Percentiles rank a stretch among this genome's conserved stretches.
These are phyloP conservation scores for Bombus huntii DNA, from an alignment of 1,140 invertebrate genomes.

Conservation along the genomic window DNA sequence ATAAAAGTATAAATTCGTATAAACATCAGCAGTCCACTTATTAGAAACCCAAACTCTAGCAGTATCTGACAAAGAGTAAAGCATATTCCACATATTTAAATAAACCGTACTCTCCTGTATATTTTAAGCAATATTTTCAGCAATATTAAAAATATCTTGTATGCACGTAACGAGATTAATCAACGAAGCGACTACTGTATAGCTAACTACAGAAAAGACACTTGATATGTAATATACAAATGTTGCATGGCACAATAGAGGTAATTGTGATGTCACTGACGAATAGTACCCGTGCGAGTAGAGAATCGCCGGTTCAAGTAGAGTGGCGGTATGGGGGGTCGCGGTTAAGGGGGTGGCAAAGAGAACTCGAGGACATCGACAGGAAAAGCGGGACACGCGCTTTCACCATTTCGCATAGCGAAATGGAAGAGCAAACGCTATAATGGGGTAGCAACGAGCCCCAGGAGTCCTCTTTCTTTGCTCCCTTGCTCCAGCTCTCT, in stretches of 20 bases:
- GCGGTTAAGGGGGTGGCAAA: slow-evolving; percentile 25
- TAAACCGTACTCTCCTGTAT: too few species aligned
- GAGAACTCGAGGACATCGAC: slow-evolving; percentile 37
- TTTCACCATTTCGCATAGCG: slow-evolving; percentile 68
- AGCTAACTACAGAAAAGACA: not conserved
- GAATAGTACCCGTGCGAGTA: slow-evolving; percentile 76
- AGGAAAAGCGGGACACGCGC: slow-evolving; percentile 69
- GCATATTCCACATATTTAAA: too few species aligned
- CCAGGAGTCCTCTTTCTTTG: slow-evolving; percentile 77
- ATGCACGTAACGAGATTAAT: not conserved
- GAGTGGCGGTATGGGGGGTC: slow-evolving; percentile 27
- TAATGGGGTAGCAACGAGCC: slow-evolving; percentile 82
- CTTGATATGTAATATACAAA: slow-evolving; percentile 72
- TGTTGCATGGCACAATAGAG: slow-evolving; percentile 71
- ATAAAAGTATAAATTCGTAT: too few species aligned
- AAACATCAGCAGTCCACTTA: too few species aligned
- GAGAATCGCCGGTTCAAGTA: slow-evolving; percentile 52
- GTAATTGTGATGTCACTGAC: slow-evolving; percentile 77
- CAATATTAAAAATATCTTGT: not conserved
- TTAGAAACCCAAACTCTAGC: too few species aligned
- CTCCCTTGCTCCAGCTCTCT: slow-evolving; percentile 56
- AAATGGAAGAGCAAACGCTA: slow-evolving; percentile 78
- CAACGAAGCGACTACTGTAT: not conserved
- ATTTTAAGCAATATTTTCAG: too few species aligned
- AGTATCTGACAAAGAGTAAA: too few species aligned